Percentiles rank a stretch among this genome's conserved stretches.
phyloP scores from a whole-genome alignment of 2,888 invertebrate genomes.

The Xestobium rufovillosum region DNA sequence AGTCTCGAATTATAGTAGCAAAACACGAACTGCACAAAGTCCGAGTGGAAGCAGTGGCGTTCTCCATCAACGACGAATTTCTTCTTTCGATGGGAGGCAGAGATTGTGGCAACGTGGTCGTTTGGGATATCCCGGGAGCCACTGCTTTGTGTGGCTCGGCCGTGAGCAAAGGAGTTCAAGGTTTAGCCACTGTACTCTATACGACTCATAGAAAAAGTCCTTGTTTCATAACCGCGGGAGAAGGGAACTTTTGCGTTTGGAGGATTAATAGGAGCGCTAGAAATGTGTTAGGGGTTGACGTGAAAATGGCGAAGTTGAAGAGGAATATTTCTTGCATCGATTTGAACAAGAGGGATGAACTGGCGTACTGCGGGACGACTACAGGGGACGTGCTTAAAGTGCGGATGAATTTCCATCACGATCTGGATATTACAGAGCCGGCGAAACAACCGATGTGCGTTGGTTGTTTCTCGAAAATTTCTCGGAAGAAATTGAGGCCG shows the following conservation, averaged over 20 bases:
- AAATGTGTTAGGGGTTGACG: conserved; percentile 63
- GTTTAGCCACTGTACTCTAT: conserved; percentile 39
- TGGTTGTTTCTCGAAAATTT: conserved; percentile 59
- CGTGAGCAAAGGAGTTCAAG: conserved; percentile 36
- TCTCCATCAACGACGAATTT: conserved; percentile 73
- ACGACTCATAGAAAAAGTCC: conserved; percentile 52
- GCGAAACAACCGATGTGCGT: conserved; percentile 51
- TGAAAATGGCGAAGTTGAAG: conserved; percentile 70
- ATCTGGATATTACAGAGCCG: conserved; percentile 47
- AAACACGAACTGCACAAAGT: conserved; percentile 83
- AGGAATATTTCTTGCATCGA: conserved; percentile 68
- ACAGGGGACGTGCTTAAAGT: conserved; percentile 68
- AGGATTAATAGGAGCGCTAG: conserved; percentile 61
- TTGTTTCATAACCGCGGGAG: conserved; percentile 69
- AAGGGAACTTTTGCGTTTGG: conserved; percentile 67
- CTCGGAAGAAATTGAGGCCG: conserved; percentile 45
- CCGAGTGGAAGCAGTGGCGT: conserved; percentile 75
- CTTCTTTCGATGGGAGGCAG: conserved; percentile 80
- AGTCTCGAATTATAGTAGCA: conserved; percentile 52
- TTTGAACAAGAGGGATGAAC: conserved; percentile 61
- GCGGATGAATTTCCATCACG: conserved; percentile 54
- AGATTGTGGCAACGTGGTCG: conserved; percentile 81
- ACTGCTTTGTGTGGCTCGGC: conserved; percentile 44
- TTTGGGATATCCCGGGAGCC: conserved; percentile 63
- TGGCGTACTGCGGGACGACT: conserved; percentile 76